A percentile compares a stretch with the other conserved stretches of the same genome.
Conservation (phyloP, 2,113 vertebrate species). For the Hemicordylus capensis region DNA sequence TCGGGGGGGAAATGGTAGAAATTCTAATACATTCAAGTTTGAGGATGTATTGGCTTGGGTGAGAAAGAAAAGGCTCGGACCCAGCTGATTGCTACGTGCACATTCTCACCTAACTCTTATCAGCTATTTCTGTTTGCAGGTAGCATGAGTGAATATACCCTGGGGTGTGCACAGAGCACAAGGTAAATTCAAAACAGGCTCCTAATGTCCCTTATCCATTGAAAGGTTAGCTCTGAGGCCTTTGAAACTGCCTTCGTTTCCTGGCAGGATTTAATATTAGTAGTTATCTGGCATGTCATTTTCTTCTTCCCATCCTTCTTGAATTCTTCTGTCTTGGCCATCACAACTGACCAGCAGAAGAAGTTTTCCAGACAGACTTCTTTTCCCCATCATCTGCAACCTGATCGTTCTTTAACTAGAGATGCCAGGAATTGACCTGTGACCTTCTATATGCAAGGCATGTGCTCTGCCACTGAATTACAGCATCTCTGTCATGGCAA, state of each 20-base stretch:
- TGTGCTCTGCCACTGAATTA: too few relatives aligned
- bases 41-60: not conserved
- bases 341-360: too few relatives aligned
- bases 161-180: constrained; percentile 24
- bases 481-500: too few relatives aligned
- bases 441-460: too few relatives aligned
- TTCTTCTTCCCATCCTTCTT: not conserved
- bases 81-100: not conserved
- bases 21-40: not conserved
- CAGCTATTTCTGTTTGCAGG: constrained; percentile 28
- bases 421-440: too few relatives aligned
- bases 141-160: constrained; percentile 25
- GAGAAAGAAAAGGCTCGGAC: not conserved
- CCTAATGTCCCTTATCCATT: not conserved
- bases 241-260: constrained; percentile 5
- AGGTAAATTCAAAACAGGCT: not conserved
- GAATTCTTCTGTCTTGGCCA: not conserved
- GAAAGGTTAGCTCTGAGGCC: not conserved
- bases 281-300: not conserved
- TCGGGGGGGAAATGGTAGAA: not conserved
- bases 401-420: too few relatives aligned
- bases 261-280: fast-evolving
- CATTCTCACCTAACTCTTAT: constrained; percentile 35
- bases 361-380: too few relatives aligned
- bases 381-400: too few relatives aligned